Base-by-base conservation (phyloP, 2,113 vertebrate genomes). In the Myocastor coypus region DNA sequence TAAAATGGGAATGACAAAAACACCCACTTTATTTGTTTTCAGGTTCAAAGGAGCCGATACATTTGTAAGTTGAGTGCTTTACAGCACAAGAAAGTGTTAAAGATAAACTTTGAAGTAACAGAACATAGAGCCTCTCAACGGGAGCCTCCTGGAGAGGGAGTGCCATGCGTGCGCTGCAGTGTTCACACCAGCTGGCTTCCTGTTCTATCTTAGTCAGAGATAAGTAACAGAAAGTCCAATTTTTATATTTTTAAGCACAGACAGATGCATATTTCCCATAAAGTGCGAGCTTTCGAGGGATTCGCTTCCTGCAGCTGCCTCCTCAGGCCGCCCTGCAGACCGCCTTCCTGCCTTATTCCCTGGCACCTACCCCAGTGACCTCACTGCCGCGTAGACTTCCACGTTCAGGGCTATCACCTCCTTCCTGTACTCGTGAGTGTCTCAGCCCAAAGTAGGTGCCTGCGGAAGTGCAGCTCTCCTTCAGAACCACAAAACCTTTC, bases 161-260 rank as follows among this genome's bases (percentile, higher is more conserved):
- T 20, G 28, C 26, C 11, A 3, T 7, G 59, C 11, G 5, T 7
- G 59, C 1, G 10, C 32, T n/a, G 50, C 0, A 22, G 55, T 10
- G 26, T 2, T 3, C 3, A 55, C 7, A 30, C 50, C 34, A 93
- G 42, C 64, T 20, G 22, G 57, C 30, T n/a, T 46, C 59, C 9
- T 40, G 46, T 19, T 55, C 42, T 12, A 16, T 20, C 81, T 81
- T 57, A 68, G 50, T 82, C 42, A 16, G 13, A 8, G 22, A 24
- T 73, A 82, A 90, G 16, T 16, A 61, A 52, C 24, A 64, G 20
- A 66, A 83, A 77, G 63, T 22, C 32, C 9, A 8, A 12, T 17
- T 66, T 69, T 69, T 17, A 55, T 50, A 34, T 73, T 71, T 77
- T 82, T 52, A 91, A 96, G 75, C 63, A 80, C 84, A 92, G 16